Conservation (phyloP, 2,113 vertebrate species). For the human (Homo sapiens) region GRCh38 chr2:239724501-239725000, state of each 20-base stretch:
- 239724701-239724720: constrained; percentile 49
- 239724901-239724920: neutral
- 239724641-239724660: neutral
- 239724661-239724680: neutral
- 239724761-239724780: neutral
- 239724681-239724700: neutral
- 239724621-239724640: neutral
- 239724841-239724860: fast-evolving
- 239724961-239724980: neutral
- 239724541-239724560: fast-evolving
- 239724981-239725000: fast-evolving
- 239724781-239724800: neutral
- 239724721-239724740: neutral
- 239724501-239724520: fast-evolving
- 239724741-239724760: neutral
- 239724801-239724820: neutral
- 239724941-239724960: neutral
- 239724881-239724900: neutral
- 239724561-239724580: fast-evolving
- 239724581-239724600: neutral
- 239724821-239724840: fast-evolving
- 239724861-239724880: fast-evolving
- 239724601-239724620: fast-evolving
- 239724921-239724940: fast-evolving
- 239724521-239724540: neutral